Evolutionary conservation across 2,888 invertebrate species (phyloP), one percentile per base, ranked within the genome.

Genomic region (Oscheius onirici): DNA sequence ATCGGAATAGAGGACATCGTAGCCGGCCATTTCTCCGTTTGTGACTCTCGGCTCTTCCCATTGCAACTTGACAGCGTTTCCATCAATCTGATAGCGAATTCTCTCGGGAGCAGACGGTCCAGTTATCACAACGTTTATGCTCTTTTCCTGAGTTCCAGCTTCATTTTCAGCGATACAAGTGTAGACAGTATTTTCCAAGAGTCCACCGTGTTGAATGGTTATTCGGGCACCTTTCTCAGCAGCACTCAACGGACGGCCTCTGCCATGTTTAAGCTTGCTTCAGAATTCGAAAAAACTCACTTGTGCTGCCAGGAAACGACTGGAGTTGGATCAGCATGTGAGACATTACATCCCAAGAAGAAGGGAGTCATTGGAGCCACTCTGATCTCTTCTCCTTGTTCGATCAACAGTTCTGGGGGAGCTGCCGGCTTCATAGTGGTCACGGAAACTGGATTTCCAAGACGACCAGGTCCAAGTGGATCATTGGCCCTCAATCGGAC

Each of bases 91-190:
- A 68, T 83, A 83, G 6, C 86, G 81, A 34, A 86, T 83, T 52
- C 82, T 65, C 63, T 86, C 85, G 8, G 86, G 86, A 8, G 80
- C 80, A 44, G 81, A 81, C 1, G 86, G 86, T 17, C 86, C 83
- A 34, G 84, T 85, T 8, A 86, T 79, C 6, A 80, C 79, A 26
- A 86, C 77, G 41, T 82, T 77, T 60, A 86, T 81, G 51, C 74
- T 77, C 61, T 81, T 82, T 11, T 80, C 76, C 8, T 81, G 79
- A 34, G 77, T 82, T 61, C 87, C 87, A 0, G 87, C 87, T 68
- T 87, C 87, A 68, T 87, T 87, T 40, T 85, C 85, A 8, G 87
- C 86, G 1, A 84, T 77, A 61, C 86, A 86, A 1, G 80, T 72
- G 74, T 85, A 86, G 52, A 76, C 76, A 10, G 84, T 86, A 24